Conservation (phyloP, 2,888 invertebrate genomes). For the Hermaeophaga mercurialis region DNA sequence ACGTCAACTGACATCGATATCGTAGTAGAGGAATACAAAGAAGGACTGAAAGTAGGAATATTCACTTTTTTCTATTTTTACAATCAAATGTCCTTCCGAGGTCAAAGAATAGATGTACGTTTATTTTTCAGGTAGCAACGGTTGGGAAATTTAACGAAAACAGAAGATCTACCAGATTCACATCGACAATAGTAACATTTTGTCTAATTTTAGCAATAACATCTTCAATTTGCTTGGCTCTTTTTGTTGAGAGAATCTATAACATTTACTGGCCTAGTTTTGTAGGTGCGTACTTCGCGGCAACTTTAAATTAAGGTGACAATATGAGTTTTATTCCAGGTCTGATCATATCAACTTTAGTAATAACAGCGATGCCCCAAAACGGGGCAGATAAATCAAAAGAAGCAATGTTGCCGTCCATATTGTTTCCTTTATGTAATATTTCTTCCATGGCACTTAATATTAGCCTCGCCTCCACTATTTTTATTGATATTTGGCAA, state of each 20-base stretch:
- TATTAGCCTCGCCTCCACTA: constrained; percentile 61
- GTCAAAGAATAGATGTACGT: too few relatives aligned
- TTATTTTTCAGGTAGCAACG: constrained; percentile 53
- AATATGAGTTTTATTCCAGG: constrained; percentile 59
- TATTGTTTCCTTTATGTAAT: constrained; percentile 55
- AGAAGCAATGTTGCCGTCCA: constrained; percentile 45
- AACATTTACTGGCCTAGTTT: constrained; percentile 46
- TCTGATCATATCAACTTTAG: constrained; percentile 59
- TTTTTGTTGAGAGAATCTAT: constrained; percentile 45
- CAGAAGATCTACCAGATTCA: constrained; percentile 45
- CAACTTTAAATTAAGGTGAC: background rate
- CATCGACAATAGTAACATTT: constrained; percentile 47
- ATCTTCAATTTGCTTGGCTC: constrained; percentile 44
- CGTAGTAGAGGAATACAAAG: constrained; percentile 76
- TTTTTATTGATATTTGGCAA: constrained; percentile 66
- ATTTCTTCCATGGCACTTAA: constrained; percentile 60
- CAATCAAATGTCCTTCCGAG: too few relatives aligned
- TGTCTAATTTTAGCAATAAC: constrained; percentile 44
- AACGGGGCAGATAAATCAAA: constrained; percentile 54
- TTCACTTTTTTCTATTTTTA: too few relatives aligned
- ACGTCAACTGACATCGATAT: constrained; percentile 79
- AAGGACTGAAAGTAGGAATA: constrained; percentile 67
- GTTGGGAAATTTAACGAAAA: constrained; percentile 49
- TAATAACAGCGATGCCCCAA: constrained; percentile 64
- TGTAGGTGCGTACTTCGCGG: constrained; percentile 40